These are phyloP conservation scores for Exaiptasia diaphana DNA, from an alignment of 64 coral and sea anemone genomes.

Conservation along the genomic window DNA sequence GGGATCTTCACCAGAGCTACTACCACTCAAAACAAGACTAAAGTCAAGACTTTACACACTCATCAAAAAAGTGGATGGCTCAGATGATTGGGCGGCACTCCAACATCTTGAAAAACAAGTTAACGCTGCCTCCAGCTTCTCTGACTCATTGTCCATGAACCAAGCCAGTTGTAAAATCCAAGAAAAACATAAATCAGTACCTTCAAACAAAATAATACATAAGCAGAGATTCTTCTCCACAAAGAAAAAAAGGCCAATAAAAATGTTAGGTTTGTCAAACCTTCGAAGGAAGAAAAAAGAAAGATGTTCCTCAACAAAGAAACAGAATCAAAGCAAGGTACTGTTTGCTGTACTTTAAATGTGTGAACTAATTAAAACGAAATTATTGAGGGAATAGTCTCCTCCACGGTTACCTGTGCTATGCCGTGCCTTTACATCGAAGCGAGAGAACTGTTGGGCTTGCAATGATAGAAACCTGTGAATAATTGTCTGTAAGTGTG, in stretches of 20 bases:
- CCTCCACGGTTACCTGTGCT: no score
- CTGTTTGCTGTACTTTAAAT: no score
- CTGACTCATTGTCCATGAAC: background rate
- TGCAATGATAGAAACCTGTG: no score
- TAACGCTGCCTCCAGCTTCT: background rate
- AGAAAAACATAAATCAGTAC: slow-evolving; percentile 2
- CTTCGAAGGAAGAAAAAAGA: no score
- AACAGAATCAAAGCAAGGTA: no score
- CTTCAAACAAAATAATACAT: slow-evolving; percentile 42
- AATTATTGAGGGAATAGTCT: no score
- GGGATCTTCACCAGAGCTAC: background rate
- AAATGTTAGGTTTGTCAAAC: no score
- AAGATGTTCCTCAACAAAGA: no score
- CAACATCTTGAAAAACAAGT: slow-evolving; percentile 39
- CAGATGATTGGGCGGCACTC: background rate
- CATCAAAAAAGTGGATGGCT: slow-evolving; percentile 5
- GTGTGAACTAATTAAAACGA: no score
- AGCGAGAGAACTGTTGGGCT: no score
- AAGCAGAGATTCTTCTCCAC: slow-evolving; percentile 31
- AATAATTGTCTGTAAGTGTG: no score
- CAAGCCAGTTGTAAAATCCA: background rate
- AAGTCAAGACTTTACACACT: slow-evolving; percentile 4
- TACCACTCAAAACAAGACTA: slow-evolving; percentile 8
- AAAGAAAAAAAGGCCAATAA: slow-evolving; percentile 35
- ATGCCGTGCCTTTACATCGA: no score